Percentiles rank a stretch among this genome's conserved stretches.
These are phyloP conservation scores for Akabosia matsudoensis DNA, from an alignment of 1,140 invertebrate genomes.

Conservation along the genomic window DNA sequence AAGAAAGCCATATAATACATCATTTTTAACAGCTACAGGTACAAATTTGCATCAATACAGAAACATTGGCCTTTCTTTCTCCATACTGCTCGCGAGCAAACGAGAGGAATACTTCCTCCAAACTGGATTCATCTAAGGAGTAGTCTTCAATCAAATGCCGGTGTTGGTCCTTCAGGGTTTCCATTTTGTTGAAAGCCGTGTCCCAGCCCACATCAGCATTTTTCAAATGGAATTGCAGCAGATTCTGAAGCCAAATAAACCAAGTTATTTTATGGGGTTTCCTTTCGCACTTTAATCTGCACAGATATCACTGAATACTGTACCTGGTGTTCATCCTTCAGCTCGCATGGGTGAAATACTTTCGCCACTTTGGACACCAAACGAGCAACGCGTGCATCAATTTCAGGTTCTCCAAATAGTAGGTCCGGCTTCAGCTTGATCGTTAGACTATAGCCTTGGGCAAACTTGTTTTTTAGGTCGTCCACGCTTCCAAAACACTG, in stretches of 20 bases:
- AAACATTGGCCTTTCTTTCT: conserved; percentile 6
- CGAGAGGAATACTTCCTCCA: conserved; percentile 60
- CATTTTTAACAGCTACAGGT: too few species aligned
- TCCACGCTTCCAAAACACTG: conserved; percentile 57
- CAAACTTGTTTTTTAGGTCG: conserved; percentile 56
- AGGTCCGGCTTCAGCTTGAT: conserved; percentile 52
- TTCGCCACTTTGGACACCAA: background rate
- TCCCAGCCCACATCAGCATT: conserved; percentile 52
- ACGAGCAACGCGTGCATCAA: too few species aligned
- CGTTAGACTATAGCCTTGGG: conserved; percentile 58
- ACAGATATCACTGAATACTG: background rate
- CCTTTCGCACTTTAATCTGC: background rate
- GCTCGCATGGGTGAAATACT: conserved; percentile 9
- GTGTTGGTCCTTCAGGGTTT: conserved; percentile 52
- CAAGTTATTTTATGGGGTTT: background rate
- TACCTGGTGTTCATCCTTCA: conserved; percentile 27
- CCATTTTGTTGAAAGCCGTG: conserved; percentile 58
- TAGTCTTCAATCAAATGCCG: conserved; percentile 59
- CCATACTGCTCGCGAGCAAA: conserved; percentile 50
- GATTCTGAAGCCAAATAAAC: conserved; percentile 50
- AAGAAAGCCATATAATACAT: too few species aligned
- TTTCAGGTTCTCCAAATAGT: too few species aligned
- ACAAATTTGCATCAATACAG: too few species aligned
- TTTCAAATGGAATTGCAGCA: conserved; percentile 58
- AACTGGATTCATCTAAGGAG: conserved; percentile 61